Conservation (phyloP, 2,797 vertebrate genomes). For the Odontamblyopus lacepedii region DNA sequence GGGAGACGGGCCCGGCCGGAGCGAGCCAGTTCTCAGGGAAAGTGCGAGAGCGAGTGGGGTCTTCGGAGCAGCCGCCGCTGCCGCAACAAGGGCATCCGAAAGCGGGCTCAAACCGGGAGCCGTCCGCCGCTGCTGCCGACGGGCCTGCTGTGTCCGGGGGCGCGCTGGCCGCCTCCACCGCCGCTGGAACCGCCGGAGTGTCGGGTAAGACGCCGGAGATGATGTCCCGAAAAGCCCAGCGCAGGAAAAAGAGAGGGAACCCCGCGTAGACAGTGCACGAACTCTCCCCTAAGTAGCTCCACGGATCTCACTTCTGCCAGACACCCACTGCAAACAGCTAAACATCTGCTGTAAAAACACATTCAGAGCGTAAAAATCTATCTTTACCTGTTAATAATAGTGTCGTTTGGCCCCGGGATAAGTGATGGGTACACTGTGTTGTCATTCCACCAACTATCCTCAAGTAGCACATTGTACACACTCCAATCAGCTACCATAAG, state of each 20-base stretch:
- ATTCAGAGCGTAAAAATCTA: too few species aligned
- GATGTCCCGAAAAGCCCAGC: neutral
- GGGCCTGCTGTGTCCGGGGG: constrained; percentile 61
- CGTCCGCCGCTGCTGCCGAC: constrained; percentile 45
- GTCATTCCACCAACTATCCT: constrained; percentile 6
- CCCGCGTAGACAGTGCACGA: constrained; percentile 8
- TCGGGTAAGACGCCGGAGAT: constrained; percentile 41
- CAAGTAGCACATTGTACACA: constrained; percentile 7
- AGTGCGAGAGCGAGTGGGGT: constrained; percentile 74
- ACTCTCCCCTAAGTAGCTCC: constrained; percentile 2
- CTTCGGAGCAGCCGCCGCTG: constrained; percentile 60
- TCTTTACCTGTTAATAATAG: neutral
- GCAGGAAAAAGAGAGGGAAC: constrained; percentile 5
- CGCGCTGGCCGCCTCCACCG: constrained; percentile 56
- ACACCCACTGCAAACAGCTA: neutral
- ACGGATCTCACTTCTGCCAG: neutral
- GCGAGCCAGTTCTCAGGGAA: constrained; percentile 74
- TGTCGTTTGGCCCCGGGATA: neutral
- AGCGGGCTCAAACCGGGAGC: constrained; percentile 69
- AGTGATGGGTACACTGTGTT: constrained; percentile 9
- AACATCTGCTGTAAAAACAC: neutral
- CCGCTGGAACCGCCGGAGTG: constrained; percentile 51
- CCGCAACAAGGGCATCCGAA: constrained; percentile 77
- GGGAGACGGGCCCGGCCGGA: constrained; percentile 59
- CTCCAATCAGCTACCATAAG: neutral